Evolutionary conservation across 2,113 vertebrate genomes (phyloP).

Genomic region (Probosciger aterrimus): DNA sequence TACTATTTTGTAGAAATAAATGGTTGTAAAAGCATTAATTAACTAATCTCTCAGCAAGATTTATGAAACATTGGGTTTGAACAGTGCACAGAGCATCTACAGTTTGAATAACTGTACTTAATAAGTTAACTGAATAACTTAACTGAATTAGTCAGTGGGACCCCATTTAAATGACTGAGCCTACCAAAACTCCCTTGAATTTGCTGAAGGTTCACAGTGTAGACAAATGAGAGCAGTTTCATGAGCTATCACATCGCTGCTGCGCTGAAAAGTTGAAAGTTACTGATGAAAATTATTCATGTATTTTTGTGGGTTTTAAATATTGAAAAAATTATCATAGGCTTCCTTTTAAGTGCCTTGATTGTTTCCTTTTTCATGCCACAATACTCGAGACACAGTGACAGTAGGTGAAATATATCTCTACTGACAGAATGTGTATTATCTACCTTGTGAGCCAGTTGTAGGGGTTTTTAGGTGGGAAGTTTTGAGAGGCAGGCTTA

Average conservation of each 20-base stretch:
- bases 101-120: neutral
- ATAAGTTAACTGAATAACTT: neutral
- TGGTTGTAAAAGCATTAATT: neutral
- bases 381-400: fast-evolving
- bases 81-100: neutral
- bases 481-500: neutral
- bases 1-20: neutral
- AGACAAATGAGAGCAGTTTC: neutral
- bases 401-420: neutral
- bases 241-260: neutral
- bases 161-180: neutral
- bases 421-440: neutral
- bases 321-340: neutral
- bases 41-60: neutral
- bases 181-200: neutral
- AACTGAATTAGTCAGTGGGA: neutral
- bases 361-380: neutral
- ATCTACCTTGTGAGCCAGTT: neutral
- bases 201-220: neutral
- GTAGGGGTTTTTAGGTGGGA: neutral
- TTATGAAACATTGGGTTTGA: neutral
- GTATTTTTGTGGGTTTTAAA: neutral
- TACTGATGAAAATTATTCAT: neutral
- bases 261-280: neutral
- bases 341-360: neutral